Evolutionary conservation across 2,113 vertebrate genomes (phyloP), one percentile per base, ranked within the genome.

Genomic region (Numenius arquata): DNA sequence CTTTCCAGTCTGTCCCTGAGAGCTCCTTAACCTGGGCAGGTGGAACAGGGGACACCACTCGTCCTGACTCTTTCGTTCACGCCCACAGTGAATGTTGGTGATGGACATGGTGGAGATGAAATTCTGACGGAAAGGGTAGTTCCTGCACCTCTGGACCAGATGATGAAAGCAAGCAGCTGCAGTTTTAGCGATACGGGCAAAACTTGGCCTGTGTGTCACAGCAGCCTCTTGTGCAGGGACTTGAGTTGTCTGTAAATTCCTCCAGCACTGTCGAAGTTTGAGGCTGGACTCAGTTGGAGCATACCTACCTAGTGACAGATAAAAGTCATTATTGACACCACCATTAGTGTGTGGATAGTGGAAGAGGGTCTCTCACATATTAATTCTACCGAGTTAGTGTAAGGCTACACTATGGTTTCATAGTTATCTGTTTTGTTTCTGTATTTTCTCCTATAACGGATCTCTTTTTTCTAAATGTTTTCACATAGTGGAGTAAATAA

Each of bases 61-160:
- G 9, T 15, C 6, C 2, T 11, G 73, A 15, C 22, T 32, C 41
- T 20, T 5, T 14, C 5, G 12, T 40, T 90, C 3, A 0, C 1
- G 3, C 43, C 48, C 47, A 1, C 63, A 17, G 27, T 36, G 41
- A 29, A 6, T 5, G 14, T 0, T 40, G 71, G 52, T 25, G 61
- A 6, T 36, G 56, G 62, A 23, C 17, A 0, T 1, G 18, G 18
- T 41, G 85, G 50, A 1, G 1, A 38, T 6, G 27, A 30, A 48
- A 8, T 15, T 34, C 27, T 41, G 71, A 27, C 38, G 47, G 38
- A 45, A 15, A 40, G n/a, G 38, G 26, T 17, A 63, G 40, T 11
- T 0, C 22, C 34, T 27, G 67, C 38, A 19, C n/a, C 52, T 79
- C 43, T 25, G 34, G 62, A n/a, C 11, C 75, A 23, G 63, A 12